Evolutionary conservation across 1,140 invertebrate genomes (phyloP), one percentile per base, ranked within the genome.

Genomic region (Drosophila eugracilis): DNA sequence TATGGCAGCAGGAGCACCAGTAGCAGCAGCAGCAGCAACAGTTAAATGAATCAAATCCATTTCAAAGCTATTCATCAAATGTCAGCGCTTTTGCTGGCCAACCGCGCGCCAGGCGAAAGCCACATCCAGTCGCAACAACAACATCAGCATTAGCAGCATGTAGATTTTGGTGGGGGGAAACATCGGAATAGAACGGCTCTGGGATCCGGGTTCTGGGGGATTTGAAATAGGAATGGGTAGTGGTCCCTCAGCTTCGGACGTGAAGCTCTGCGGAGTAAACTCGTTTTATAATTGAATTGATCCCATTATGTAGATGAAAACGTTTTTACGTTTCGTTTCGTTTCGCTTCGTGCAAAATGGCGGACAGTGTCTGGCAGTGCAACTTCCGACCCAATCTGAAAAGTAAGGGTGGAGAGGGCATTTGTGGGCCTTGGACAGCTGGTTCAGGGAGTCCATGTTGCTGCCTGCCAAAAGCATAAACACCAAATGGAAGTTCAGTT

Each of bases 261-360:
- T 76, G 74, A 30, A 67, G 52, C 30, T 37, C 26, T 66, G 76
- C 36, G 54, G 72, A 58, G 73, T 49, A 86, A 80, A 86, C 81
- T 81, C 59, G 77, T 75, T 86, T 86, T 85, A 81, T 86, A 86
- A 86, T 86, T 86, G 81, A 86, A 86, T 86, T 86, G 81, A 86
- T 86, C 73, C 77, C 78, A 86, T 86, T 86, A 86, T 86, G 81
- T 81, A 86, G 81, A 86, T 86, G 81, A 79, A 86, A 86, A 86
- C 81, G 77, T 73, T 81, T 85, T 86, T 74, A 75, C 81, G 73
- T 86, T 70, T 72, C 80, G 75, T 75, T 83, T 66, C 59, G 55
- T 65, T 65, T 59, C 72, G 66, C 63, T 50, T 50, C 75, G 69
- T 83, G 49, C 73, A 86, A 86, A 86, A 86, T 86, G 81, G 81